phyloP scores from a whole-genome alignment of 2,113 vertebrate genomes.

The Cisticola juncidis region DNA sequence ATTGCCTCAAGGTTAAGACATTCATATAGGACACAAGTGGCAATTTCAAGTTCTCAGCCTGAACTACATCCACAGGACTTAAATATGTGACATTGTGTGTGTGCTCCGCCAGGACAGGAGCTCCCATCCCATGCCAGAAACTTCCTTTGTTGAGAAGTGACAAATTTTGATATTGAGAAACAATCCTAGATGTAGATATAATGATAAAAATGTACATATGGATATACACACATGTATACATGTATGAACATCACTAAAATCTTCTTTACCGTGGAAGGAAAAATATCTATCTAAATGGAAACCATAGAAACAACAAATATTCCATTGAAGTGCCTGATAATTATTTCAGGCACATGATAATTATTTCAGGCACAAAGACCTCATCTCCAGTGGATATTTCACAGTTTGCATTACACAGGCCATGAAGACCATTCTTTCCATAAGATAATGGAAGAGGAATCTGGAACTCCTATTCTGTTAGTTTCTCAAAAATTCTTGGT shows the following conservation, averaged over 20 bases:
- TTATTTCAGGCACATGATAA: neutral
- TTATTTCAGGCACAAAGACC: neutral
- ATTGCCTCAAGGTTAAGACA: conserved; percentile 49
- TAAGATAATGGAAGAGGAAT: neutral
- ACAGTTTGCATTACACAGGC: neutral
- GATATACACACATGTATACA: neutral
- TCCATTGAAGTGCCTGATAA: neutral
- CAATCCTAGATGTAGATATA: neutral
- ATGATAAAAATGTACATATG: neutral
- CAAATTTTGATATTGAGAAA: neutral
- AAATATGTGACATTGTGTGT: neutral
- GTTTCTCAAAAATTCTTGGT: neutral
- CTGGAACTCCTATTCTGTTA: neutral
- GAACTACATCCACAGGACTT: neutral
- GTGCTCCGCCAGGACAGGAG: neutral
- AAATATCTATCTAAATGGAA: neutral
- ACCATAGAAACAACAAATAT: neutral
- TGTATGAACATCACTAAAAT: neutral
- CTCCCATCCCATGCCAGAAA: neutral
- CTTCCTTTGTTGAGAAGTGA: neutral
- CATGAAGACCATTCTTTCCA: neutral
- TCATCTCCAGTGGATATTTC: neutral
- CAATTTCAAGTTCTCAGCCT: neutral
- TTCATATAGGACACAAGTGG: neutral
- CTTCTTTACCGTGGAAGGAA: neutral